Percentiles rank a stretch among this genome's conserved stretches.
phyloP scores from a whole-genome alignment of 2,113 vertebrate genomes.

The Microcebus tavaratra region DNA sequence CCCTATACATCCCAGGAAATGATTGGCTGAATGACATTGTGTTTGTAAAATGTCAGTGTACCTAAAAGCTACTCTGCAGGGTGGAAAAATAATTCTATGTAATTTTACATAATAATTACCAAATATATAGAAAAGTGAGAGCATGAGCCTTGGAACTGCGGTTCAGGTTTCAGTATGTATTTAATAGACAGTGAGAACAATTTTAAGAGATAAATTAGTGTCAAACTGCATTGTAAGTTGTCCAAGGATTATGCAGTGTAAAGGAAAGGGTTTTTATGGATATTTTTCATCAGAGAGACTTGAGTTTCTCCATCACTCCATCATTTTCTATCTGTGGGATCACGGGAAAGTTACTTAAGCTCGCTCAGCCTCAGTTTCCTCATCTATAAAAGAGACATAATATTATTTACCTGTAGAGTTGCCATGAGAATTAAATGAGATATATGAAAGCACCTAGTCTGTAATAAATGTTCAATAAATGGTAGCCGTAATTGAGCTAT shows the following conservation, averaged over 20 bases:
- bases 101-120: background rate
- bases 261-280: background rate
- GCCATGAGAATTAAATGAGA: slow-evolving; percentile 15
- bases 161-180: background rate
- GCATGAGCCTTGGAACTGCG: background rate
- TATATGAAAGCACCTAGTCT: background rate
- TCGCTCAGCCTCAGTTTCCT: background rate
- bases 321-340: background rate
- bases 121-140: background rate
- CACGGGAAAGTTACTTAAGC: background rate
- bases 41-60: background rate
- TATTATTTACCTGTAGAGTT: background rate
- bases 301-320: background rate
- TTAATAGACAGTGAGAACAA: background rate
- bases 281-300: background rate
- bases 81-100: background rate
- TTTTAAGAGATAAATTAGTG: background rate
- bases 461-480: background rate
- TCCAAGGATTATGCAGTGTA: background rate
- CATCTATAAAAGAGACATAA: background rate
- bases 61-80: background rate
- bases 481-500: background rate
- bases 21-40: background rate
- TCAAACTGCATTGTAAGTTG: background rate
- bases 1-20: background rate